phyloP scores from a whole-genome alignment of 2,113 vertebrate species.

The Excalfactoria chinensis region DNA sequence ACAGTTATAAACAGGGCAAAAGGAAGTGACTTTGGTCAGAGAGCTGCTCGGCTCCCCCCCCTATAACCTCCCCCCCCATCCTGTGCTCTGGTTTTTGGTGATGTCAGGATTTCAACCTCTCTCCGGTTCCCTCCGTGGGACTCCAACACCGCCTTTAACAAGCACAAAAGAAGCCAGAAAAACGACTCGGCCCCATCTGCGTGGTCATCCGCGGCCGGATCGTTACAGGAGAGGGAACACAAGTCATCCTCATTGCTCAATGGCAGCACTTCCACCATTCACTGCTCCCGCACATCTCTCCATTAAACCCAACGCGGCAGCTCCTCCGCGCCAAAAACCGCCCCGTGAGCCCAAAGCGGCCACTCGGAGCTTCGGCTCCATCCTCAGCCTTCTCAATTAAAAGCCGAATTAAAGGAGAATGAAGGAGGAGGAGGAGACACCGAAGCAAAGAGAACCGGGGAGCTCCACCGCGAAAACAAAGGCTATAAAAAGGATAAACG shows the following conservation, averaged over 20 bases:
- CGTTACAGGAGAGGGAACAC: conserved; percentile 28
- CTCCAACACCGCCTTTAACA: neutral
- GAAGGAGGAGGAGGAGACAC: neutral
- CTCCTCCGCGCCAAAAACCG: neutral
- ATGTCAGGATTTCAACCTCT: conserved; percentile 42
- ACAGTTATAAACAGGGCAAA: conserved; percentile 44
- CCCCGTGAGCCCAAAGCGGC: too few relatives aligned
- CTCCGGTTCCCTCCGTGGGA: neutral
- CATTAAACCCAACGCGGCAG: too few relatives aligned
- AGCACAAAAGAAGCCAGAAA: neutral
- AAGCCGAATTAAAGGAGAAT: neutral
- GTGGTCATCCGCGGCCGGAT: conserved; percentile 63
- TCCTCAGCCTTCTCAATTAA: neutral
- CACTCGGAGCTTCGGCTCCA: too few relatives aligned
- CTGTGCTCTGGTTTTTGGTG: neutral
- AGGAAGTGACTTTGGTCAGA: conserved; percentile 65
- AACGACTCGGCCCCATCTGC: neutral
- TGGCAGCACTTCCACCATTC: conserved; percentile 54
- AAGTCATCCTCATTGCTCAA: conserved; percentile 50
- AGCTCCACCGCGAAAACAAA: conserved; percentile 65
- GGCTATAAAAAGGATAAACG: conserved; percentile 68
- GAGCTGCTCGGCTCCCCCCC: neutral
- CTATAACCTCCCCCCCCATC: neutral
- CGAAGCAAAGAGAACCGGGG: conserved; percentile 10
- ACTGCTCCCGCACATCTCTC: neutral